phyloP scores from a whole-genome alignment of 2,888 invertebrate species.

The Darwinula stevensoni region DNA sequence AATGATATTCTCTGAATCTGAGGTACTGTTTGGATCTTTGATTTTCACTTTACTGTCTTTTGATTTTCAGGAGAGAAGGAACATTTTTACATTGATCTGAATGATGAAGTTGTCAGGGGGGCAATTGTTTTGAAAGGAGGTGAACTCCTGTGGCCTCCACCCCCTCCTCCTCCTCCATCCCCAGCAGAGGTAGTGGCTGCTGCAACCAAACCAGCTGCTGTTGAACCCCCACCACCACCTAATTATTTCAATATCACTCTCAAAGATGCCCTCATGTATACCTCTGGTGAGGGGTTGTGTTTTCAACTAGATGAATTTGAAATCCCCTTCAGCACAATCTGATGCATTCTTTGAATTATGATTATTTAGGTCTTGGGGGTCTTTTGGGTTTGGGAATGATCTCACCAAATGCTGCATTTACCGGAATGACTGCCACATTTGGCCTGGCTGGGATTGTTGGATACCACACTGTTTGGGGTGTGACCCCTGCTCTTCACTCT shows the following conservation, averaged over 20 bases:
- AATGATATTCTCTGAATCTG: not conserved
- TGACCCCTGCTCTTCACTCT: slow-evolving; percentile 63
- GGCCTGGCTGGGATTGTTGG: slow-evolving; percentile 48
- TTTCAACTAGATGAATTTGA: no score
- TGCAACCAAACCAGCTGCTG: slow-evolving; percentile 15
- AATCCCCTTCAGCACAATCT: no score
- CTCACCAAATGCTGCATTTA: slow-evolving; percentile 56
- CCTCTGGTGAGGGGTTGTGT: slow-evolving; percentile 30
- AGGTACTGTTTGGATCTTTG: no score
- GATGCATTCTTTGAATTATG: no score
- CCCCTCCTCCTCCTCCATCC: slow-evolving; percentile 25
- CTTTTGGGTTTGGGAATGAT: slow-evolving; percentile 34
- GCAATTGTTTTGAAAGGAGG: slow-evolving; percentile 46
- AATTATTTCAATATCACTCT: slow-evolving; percentile 37
- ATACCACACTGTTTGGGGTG: slow-evolving; percentile 76
- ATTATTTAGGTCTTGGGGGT: slow-evolving; percentile 29
- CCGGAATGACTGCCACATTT: slow-evolving; percentile 59
- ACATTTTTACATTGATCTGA: slow-evolving; percentile 43
- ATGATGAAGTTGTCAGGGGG: slow-evolving; percentile 61
- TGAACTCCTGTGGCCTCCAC: slow-evolving; percentile 45
- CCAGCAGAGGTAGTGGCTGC: slow-evolving; percentile 15
- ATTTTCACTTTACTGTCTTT: no score
- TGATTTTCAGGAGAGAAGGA: slow-evolving; percentile 43
- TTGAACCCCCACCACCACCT: slow-evolving; percentile 16
- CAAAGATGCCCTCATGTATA: slow-evolving; percentile 32